phyloP scores from a whole-genome alignment of 2,888 invertebrate species.

The Flexamia atlantica region DNA sequence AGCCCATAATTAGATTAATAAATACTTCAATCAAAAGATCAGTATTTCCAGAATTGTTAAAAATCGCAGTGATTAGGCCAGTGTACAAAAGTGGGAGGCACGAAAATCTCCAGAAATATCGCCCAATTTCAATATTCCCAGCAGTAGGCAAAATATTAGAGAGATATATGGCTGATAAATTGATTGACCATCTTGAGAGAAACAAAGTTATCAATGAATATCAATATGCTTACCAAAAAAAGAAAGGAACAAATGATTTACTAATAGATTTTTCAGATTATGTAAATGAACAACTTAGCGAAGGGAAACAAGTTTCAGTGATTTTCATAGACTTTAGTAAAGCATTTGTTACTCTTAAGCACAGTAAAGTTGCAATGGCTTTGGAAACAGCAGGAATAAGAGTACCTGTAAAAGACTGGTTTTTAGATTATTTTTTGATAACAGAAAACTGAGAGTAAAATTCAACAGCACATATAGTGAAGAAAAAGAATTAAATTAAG shows the following conservation, averaged over 20 bases:
- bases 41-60: background rate
- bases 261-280: conserved; percentile 3
- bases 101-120: background rate
- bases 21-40: background rate
- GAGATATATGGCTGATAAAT: background rate
- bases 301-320: background rate
- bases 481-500: no score
- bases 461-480: no score
- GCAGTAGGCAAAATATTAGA: background rate
- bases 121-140: background rate
- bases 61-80: background rate
- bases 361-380: conserved; percentile 3
- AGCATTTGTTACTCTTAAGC: background rate
- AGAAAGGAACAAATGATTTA: background rate
- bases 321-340: background rate
- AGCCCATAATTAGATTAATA: background rate
- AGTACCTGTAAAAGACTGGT: background rate
- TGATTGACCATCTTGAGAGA: background rate
- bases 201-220: background rate
- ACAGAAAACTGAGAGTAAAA: no score
- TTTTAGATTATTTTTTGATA: conserved; percentile 7
- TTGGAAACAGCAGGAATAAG: conserved; percentile 3
- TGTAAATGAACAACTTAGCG: background rate
- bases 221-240: background rate
- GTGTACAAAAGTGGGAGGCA: background rate